A percentile compares a stretch with the other conserved stretches of the same genome.
These are phyloP conservation scores for Tokudaia tokunoshimensis DNA, from an alignment of 2,797 vertebrate species.

Conservation along the genomic window DNA sequence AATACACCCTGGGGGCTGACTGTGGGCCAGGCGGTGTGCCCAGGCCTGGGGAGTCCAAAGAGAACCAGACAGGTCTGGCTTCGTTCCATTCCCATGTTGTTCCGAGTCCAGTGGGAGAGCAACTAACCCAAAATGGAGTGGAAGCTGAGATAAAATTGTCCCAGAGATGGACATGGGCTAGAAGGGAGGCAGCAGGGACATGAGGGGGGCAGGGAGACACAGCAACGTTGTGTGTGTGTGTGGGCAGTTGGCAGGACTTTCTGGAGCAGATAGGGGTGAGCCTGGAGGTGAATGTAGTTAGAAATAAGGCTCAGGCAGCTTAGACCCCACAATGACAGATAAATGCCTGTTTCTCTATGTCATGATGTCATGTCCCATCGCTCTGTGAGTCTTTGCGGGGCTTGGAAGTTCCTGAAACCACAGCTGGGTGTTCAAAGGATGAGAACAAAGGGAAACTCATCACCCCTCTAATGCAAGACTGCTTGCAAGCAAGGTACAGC, in stretches of 20 bases:
- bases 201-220: not conserved
- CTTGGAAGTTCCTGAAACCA: not conserved
- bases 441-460: not conserved
- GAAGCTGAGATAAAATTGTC: not conserved
- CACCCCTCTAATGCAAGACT: not conserved
- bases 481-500: not conserved
- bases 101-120: not conserved
- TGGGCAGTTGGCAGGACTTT: not conserved
- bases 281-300: not conserved
- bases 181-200: not conserved
- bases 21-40: slow-evolving; percentile 6
- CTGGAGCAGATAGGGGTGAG: slow-evolving; percentile 29
- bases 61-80: not conserved
- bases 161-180: not conserved
- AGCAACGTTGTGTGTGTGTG: not conserved
- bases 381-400: not conserved
- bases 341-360: not conserved
- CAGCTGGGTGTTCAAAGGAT: not conserved
- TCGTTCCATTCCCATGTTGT: not conserved
- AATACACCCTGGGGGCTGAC: slow-evolving; percentile 1
- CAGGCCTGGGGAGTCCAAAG: not conserved
- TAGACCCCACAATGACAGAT: not conserved
- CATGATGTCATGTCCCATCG: too few species aligned
- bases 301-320: not conserved
- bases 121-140: not conserved